phyloP scores from a whole-genome alignment of 2,113 vertebrate genomes.

The Apteryx mantelli region DNA sequence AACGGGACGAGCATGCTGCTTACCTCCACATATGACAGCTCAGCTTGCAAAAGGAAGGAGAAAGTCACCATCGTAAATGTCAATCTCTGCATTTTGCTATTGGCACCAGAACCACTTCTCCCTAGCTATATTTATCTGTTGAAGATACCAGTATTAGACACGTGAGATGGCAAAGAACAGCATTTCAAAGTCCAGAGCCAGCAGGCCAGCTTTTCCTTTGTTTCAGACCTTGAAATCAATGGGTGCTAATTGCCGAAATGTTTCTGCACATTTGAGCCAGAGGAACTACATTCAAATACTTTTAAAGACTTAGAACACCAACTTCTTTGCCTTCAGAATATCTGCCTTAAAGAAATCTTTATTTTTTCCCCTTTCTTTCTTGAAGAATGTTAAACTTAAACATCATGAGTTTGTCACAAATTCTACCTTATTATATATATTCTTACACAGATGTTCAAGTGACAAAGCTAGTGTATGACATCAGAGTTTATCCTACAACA shows the following conservation, averaged over 20 bases:
- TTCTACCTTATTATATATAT: not conserved
- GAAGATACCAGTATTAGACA: not conserved
- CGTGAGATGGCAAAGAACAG: not conserved
- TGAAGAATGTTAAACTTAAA: not conserved
- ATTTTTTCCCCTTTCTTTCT: not conserved
- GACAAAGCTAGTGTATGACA: not conserved
- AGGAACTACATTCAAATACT: not conserved
- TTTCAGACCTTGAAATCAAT: not conserved
- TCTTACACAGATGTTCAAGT: not conserved
- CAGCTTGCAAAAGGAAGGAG: not conserved
- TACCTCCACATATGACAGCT: accelerated
- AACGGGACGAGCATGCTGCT: not conserved
- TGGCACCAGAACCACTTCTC: not conserved
- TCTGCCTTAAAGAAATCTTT: accelerated
- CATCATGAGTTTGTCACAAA: not conserved
- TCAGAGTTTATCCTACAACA: not conserved
- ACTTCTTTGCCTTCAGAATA: not conserved
- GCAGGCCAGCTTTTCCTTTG: not conserved
- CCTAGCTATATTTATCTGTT: not conserved
- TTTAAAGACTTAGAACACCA: not conserved
- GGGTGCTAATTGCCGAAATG: not conserved
- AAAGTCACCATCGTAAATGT: not conserved
- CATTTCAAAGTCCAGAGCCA: not conserved
- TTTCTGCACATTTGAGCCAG: not conserved
- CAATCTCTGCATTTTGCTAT: not conserved